Evolutionary conservation across 1,140 invertebrate species (phyloP).

Genomic region (Antheraea pernyi): DNA sequence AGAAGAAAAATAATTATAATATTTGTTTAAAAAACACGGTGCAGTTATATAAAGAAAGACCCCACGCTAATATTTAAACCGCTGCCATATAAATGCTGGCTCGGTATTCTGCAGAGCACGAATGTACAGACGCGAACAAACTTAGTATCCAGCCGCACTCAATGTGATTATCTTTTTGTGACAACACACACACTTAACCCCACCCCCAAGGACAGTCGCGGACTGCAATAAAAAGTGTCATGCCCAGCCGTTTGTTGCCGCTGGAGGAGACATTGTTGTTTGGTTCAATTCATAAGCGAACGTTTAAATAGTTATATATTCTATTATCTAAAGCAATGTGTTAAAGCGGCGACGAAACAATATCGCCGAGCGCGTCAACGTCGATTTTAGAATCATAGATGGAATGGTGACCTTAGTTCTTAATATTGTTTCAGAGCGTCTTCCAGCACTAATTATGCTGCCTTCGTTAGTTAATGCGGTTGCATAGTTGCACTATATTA

Average conservation of each 20-base stretch:
- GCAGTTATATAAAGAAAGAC: background rate
- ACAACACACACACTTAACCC: constrained; percentile 1
- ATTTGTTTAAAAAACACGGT: background rate
- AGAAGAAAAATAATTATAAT: no score
- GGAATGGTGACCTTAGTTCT: no score
- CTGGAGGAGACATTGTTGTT: background rate
- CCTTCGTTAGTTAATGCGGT: no score
- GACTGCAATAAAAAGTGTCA: constrained; percentile 11
- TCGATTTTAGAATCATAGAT: no score
- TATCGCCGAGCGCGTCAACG: no score
- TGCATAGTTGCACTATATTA: no score
- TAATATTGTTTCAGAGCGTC: no score
- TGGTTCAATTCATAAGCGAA: background rate
- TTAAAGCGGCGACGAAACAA: no score
- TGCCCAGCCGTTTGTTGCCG: constrained; percentile 8
- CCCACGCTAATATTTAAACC: no score
- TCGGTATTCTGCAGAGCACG: background rate
- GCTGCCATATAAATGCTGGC: background rate
- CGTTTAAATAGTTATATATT: background rate
- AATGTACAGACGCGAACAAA: background rate
- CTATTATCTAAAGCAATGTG: no score
- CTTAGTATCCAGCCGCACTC: constrained; percentile 4
- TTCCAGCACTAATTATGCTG: no score
- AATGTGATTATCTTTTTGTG: constrained; percentile 16
- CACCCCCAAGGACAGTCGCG: background rate